Evolutionary conservation across 2,113 vertebrate genomes (phyloP).

Genomic region (Heloderma charlesbogerti): DNA sequence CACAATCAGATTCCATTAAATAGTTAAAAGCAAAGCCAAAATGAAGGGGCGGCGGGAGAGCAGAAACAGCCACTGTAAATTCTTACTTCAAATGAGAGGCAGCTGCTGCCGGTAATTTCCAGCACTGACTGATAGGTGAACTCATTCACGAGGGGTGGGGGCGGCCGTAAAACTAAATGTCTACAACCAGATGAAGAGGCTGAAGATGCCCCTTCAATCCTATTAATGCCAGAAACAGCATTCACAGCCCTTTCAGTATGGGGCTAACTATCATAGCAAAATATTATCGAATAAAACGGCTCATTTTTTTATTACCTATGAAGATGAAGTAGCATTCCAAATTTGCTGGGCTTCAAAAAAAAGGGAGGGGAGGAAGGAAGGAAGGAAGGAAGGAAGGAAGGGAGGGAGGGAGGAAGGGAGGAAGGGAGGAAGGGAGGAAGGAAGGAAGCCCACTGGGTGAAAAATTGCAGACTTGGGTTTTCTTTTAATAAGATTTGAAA

Average conservation of each 20-base stretch:
- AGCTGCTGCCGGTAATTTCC: constrained; percentile 41
- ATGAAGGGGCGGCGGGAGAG: no score
- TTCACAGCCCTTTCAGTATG: constrained; percentile 53
- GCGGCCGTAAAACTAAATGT: constrained; percentile 51
- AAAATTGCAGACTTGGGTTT: constrained; percentile 64
- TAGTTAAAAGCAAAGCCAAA: not conserved
- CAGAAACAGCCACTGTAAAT: not conserved
- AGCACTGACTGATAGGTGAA: constrained; percentile 34
- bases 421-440: no score
- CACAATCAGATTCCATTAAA: constrained; percentile 1
- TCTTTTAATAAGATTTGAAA: constrained; percentile 72
- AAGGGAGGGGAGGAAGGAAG: constrained; percentile 34
- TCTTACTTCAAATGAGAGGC: constrained; percentile 42
- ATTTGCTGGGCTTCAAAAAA: constrained; percentile 45
- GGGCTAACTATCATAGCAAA: constrained; percentile 39
- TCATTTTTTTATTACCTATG: constrained; percentile 53
- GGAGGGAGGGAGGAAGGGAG: constrained; percentile 52
- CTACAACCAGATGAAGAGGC: constrained; percentile 26
- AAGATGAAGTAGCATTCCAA: constrained; percentile 61
- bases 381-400: constrained; percentile 51
- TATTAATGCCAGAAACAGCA: constrained; percentile 52
- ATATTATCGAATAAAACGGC: constrained; percentile 55
- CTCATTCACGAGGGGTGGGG: not conserved
- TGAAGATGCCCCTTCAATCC: constrained; percentile 48
- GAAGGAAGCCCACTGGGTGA: constrained; percentile 63